A percentile compares a stretch with the other conserved stretches of the same genome.
Evolutionary conservation across 2,888 invertebrate species (phyloP).

Genomic region (Alitta virens): DNA sequence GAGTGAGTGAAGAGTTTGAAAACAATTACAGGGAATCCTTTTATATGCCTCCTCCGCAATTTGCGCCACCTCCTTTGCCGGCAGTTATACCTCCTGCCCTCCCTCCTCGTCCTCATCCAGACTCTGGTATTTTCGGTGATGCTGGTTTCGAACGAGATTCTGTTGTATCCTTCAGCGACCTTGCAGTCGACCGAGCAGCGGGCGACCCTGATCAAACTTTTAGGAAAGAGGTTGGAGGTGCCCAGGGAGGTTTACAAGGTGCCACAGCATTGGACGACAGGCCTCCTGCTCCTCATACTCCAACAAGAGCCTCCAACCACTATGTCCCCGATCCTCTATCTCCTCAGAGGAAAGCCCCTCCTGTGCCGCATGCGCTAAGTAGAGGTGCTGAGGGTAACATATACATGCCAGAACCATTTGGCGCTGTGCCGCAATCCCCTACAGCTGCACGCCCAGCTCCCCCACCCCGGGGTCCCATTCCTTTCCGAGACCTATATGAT

Average conservation of each 20-base stretch:
- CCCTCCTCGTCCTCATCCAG: background rate
- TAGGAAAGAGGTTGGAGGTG: background rate
- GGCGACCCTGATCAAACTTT: too few species aligned
- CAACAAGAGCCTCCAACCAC: background rate
- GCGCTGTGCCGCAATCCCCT: too few species aligned
- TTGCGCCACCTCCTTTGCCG: slow-evolving; percentile 14
- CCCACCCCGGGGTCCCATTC: slow-evolving; percentile 4
- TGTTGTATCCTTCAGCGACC: background rate
- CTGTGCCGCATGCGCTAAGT: too few species aligned
- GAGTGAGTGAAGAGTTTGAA: background rate
- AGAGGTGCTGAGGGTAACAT: too few species aligned
- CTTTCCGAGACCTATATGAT: background rate
- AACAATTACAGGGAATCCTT: slow-evolving; percentile 2
- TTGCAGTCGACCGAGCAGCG: background rate
- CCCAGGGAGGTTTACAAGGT: background rate
- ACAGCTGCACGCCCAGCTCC: background rate
- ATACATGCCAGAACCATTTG: too few species aligned
- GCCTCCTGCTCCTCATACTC: background rate
- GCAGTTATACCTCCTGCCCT: background rate
- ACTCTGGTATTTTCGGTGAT: background rate
- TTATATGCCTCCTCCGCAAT: slow-evolving; percentile 10
- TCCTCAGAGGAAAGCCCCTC: too few species aligned
- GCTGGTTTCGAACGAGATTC: background rate
- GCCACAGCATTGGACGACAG: background rate
- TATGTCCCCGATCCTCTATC: background rate